Conservation (phyloP, 2,888 invertebrate genomes). For the Volucella inanis region DNA sequence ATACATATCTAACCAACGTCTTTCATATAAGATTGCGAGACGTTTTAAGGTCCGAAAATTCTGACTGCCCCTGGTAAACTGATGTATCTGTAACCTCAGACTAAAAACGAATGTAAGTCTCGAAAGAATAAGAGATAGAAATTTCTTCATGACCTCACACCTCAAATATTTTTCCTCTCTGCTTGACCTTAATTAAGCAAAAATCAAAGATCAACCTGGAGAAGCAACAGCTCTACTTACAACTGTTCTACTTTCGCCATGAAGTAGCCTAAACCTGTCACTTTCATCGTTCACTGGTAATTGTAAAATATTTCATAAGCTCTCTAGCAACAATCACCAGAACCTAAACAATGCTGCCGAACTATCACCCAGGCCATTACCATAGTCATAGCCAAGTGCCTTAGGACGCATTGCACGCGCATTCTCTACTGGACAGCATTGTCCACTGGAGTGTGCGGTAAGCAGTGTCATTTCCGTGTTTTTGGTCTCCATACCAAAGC, state of each 20-base stretch:
- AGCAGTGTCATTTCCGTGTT: constrained; percentile 64
- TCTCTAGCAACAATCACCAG: constrained; percentile 9
- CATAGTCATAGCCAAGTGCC: neutral
- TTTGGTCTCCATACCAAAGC: constrained; percentile 37
- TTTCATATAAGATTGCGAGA: no score
- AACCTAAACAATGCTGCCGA: constrained; percentile 29
- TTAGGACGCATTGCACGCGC: neutral
- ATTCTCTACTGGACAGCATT: neutral
- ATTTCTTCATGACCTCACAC: no score
- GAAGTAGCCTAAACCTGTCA: constrained; percentile 39
- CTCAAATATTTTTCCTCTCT: neutral
- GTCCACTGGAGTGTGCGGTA: constrained; percentile 1
- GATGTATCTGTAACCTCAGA: no score
- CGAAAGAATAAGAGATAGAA: no score
- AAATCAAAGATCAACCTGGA: constrained; percentile 1
- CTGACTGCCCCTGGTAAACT: no score
- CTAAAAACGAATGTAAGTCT: no score
- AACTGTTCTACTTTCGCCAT: constrained; percentile 8
- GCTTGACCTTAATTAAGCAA: neutral
- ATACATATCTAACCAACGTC: no score
- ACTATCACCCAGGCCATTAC: neutral
- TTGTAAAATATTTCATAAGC: constrained; percentile 53
- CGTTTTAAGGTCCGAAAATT: no score
- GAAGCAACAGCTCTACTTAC: no score
- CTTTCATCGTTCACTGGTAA: constrained; percentile 36